Percentiles rank a stretch among this genome's conserved stretches.
These are phyloP conservation scores for Cacoxenus indagator DNA, from an alignment of 2,888 invertebrate species.

Conservation along the genomic window DNA sequence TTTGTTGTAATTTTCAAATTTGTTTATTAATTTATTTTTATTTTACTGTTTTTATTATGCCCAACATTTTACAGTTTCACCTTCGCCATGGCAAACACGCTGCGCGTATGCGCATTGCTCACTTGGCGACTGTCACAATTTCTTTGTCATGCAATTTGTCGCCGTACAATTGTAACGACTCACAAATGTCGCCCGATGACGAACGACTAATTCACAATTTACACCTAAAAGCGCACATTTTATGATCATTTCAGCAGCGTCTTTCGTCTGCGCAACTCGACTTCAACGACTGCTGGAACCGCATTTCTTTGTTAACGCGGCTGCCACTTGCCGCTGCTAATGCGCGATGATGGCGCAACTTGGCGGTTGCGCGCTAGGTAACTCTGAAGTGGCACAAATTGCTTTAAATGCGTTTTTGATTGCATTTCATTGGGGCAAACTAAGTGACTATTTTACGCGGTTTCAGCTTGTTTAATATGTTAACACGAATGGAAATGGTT, in stretches of 20 bases:
- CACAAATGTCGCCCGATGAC: neutral
- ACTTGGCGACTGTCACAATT: neutral
- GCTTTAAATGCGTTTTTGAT: conserved; percentile 7
- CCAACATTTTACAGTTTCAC: neutral
- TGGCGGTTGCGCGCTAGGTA: neutral
- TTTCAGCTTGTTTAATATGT: neutral
- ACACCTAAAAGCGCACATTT: neutral
- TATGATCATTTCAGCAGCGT: neutral
- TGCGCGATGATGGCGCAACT: neutral
- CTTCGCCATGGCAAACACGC: neutral
- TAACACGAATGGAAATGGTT: neutral
- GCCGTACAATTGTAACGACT: neutral
- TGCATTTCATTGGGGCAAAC: neutral
- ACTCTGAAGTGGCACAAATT: conserved; percentile 1
- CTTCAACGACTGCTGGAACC: neutral
- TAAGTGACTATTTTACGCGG: neutral
- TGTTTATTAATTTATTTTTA: too few relatives aligned
- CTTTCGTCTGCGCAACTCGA: conserved; percentile 4
- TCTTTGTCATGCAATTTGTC: conserved; percentile 2
- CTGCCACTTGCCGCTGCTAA: neutral
- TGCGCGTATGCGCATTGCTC: conserved; percentile 2
- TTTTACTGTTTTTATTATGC: neutral
- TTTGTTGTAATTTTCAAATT: neutral
- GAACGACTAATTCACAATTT: neutral
- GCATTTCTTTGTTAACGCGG: neutral